These are phyloP conservation scores for Anarsia innoxiella DNA, from an alignment of 2,888 invertebrate species.

Conservation along the genomic window DNA sequence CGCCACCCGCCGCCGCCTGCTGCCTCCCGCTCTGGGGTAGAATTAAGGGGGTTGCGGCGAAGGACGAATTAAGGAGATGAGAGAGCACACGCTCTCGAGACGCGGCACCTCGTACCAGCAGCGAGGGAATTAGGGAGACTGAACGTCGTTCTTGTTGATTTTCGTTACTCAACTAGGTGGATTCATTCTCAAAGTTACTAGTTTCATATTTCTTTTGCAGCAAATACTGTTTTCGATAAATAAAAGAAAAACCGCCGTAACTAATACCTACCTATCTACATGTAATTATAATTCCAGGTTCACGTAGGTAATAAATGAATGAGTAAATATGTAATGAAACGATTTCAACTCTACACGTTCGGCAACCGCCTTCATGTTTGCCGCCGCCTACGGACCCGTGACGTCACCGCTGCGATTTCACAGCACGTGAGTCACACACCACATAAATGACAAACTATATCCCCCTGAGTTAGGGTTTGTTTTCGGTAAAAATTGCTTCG, in stretches of 20 bases:
- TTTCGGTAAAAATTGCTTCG: slow-evolving; percentile 64
- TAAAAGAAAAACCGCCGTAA: too few species aligned
- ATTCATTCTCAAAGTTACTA: too few species aligned
- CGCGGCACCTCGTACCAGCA: slow-evolving; percentile 55
- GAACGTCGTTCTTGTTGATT: slow-evolving; percentile 17
- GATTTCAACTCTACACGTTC: slow-evolving; percentile 5
- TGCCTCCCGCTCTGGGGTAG: too few species aligned
- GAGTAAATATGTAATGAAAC: not conserved
- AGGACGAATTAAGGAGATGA: slow-evolving; percentile 76
- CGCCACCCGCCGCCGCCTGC: slow-evolving; percentile 54
- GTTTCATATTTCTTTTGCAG: too few species aligned
- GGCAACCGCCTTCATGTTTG: slow-evolving; percentile 25
- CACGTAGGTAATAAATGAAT: too few species aligned
- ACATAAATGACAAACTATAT: slow-evolving; percentile 71
- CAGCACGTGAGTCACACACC: slow-evolving; percentile 61
- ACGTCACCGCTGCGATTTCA: slow-evolving; percentile 61
- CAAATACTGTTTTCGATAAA: too few species aligned
- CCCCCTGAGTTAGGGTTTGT: slow-evolving; percentile 68
- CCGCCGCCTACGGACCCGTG: slow-evolving; percentile 37
- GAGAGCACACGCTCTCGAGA: slow-evolving; percentile 73
- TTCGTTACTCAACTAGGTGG: slow-evolving; percentile 10
- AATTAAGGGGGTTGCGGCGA: slow-evolving; percentile 71
- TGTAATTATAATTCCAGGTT: too few species aligned
- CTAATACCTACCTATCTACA: too few species aligned
- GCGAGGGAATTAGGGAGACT: slow-evolving; percentile 48